These are phyloP conservation scores for Macropis europaea DNA, from an alignment of 2,888 invertebrate species.

Conservation along the genomic window DNA sequence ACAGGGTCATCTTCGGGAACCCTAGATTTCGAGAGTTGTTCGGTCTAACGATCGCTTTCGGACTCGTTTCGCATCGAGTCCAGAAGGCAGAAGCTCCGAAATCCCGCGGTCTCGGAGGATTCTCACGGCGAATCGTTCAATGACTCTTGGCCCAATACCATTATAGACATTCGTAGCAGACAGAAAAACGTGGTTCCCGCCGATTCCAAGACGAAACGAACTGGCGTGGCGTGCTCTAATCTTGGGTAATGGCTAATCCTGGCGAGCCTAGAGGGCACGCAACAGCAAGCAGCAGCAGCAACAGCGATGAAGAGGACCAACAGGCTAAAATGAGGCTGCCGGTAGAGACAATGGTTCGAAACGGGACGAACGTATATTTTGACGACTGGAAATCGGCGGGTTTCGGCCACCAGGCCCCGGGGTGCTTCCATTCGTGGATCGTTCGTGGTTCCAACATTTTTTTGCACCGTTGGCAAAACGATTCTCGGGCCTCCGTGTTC, in stretches of 20 bases:
- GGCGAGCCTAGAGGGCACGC: constrained; percentile 54
- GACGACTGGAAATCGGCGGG: constrained; percentile 76
- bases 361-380: constrained; percentile 77
- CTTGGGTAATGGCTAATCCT: constrained; percentile 73
- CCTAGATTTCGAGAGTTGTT: constrained; percentile 38
- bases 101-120: constrained; percentile 26
- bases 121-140: constrained; percentile 47
- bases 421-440: constrained; percentile 7
- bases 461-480: constrained; percentile 37
- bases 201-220: constrained; percentile 21
- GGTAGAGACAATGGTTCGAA: constrained; percentile 56
- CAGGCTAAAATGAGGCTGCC: constrained; percentile 44
- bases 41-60: constrained; percentile 37
- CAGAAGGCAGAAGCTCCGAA: neutral
- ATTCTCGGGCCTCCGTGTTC: constrained; percentile 46
- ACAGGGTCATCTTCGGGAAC: too few relatives aligned
- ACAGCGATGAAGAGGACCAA: constrained; percentile 16
- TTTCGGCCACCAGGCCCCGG: constrained; percentile 58
- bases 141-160: constrained; percentile 30
- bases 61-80: neutral
- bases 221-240: constrained; percentile 67
- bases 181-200: neutral
- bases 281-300: constrained; percentile 24
- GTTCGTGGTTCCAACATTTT: constrained; percentile 13
- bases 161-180: constrained; percentile 54